Conservation (phyloP, 2,797 vertebrate genomes). For the Mus minutoides region DNA sequence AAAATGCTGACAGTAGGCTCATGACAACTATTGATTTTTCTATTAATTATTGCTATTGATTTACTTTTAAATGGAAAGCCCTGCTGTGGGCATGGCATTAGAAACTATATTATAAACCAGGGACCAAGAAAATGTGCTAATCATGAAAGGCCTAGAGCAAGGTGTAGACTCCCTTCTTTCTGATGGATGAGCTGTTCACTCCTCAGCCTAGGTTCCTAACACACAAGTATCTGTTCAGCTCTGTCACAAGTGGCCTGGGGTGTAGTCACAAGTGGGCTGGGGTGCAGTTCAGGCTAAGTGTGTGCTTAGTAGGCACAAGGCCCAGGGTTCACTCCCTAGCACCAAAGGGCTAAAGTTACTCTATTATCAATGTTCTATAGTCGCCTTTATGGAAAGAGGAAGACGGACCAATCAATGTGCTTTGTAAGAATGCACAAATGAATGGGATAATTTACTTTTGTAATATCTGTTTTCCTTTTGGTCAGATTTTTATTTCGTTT, state of each 20-base stretch:
- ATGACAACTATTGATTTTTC: neutral
- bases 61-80: constrained; percentile 17
- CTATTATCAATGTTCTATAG: neutral
- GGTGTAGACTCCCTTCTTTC: neutral
- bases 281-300: neutral
- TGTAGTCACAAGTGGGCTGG: neutral
- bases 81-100: neutral
- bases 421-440: neutral
- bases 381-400: neutral
- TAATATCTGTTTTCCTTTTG: constrained; percentile 18
- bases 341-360: neutral
- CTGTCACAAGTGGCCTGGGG: neutral
- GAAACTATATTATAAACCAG: neutral
- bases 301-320: neutral
- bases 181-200: neutral
- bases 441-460: constrained; percentile 9
- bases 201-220: constrained; percentile 4
- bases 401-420: neutral
- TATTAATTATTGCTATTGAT: neutral
- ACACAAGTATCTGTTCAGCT: constrained; percentile 11
- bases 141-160: neutral
- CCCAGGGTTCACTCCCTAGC: neutral
- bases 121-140: neutral
- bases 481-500: constrained; percentile 50
- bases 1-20: neutral